Conservation (phyloP, 2,113 vertebrate species). For the Eudyptes chrysolophus region DNA sequence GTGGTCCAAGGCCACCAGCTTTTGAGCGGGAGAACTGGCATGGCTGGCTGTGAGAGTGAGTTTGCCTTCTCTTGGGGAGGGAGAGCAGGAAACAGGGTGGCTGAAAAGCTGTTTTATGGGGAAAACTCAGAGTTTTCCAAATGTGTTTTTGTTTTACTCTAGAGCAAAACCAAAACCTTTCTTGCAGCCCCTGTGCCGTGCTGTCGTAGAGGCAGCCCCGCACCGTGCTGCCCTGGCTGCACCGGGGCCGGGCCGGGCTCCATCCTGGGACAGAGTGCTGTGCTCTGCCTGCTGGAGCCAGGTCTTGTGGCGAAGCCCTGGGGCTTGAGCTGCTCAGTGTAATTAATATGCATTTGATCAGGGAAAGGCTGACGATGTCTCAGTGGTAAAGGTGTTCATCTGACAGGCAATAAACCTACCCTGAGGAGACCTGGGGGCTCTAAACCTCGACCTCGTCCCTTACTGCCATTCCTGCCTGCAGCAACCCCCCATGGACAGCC, state of each 20-base stretch:
- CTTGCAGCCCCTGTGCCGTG: background rate
- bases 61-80: background rate
- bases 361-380: background rate
- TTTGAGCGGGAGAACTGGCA: background rate
- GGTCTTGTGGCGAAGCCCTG: background rate
- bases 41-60: background rate
- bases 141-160: background rate
- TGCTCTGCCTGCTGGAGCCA: background rate
- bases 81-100: background rate
- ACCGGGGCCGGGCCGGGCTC: background rate
- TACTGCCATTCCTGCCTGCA: background rate
- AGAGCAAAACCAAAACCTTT: background rate
- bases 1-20: background rate
- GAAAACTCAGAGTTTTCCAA: background rate
- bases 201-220: accelerated
- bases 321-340: background rate
- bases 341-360: background rate
- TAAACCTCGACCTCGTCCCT: background rate
- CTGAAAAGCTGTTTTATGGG: background rate
- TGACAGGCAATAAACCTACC: background rate
- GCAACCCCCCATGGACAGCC: background rate
- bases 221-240: background rate
- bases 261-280: background rate
- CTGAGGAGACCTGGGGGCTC: background rate
- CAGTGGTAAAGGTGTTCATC: background rate